phyloP scores from a whole-genome alignment of 2,888 invertebrate species.

The Parasteatoda lunata region DNA sequence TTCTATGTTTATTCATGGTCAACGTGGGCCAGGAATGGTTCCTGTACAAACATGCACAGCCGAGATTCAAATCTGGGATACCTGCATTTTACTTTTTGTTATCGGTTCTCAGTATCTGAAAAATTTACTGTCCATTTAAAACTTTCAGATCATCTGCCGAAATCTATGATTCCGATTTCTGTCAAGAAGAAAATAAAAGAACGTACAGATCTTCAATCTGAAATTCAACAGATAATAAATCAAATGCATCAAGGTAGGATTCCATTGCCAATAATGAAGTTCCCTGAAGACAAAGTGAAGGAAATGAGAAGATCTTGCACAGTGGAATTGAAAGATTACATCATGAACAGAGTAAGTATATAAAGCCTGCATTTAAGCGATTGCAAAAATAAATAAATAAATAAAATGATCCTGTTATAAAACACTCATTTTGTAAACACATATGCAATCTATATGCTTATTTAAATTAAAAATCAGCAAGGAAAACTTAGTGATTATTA shows the following conservation, averaged over 20 bases:
- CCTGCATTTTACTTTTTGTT: no score
- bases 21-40: no score
- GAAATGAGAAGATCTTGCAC: conserved; percentile 23
- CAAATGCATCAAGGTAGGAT: conserved; percentile 34
- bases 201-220: background rate
- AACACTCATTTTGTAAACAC: no score
- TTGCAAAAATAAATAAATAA: no score
- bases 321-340: conserved; percentile 31
- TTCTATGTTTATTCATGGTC: no score
- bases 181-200: background rate
- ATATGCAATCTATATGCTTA: no score
- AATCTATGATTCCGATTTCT: conserved; percentile 10
- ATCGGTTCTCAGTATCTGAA: background rate
- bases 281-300: conserved; percentile 1
- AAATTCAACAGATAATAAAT: conserved; percentile 13
- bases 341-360: conserved; percentile 30
- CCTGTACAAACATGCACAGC: no score
- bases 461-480: no score
- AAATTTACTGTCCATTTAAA: background rate
- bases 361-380: background rate
- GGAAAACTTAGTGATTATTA: no score
- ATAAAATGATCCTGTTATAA: no score
- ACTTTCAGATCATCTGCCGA: background rate
- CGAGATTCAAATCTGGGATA: no score
- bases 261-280: conserved; percentile 26